Evolutionary conservation across 2,797 vertebrate genomes (phyloP).

Genomic region (Lithobates pipiens): DNA sequence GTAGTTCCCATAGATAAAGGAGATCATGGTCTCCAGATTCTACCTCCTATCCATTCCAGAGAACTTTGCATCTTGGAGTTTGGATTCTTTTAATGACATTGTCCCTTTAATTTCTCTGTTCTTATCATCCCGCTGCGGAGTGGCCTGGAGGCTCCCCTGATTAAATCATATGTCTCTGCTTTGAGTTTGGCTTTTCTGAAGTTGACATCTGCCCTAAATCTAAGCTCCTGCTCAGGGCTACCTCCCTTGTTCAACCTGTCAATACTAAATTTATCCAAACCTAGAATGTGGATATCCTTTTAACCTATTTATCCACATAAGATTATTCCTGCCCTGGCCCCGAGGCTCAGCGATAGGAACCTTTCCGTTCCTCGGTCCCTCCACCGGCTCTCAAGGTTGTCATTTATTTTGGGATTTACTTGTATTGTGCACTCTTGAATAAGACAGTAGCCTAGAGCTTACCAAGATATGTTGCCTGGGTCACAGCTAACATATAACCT

Average conservation of each 20-base stretch:
- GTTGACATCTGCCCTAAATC: slow-evolving; percentile 75
- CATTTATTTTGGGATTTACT: slow-evolving; percentile 65
- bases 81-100: slow-evolving; percentile 66
- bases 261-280: slow-evolving; percentile 69
- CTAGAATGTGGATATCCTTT: slow-evolving; percentile 68
- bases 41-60: slow-evolving; percentile 38
- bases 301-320: slow-evolving; percentile 71
- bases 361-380: slow-evolving; percentile 58
- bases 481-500: slow-evolving; percentile 21
- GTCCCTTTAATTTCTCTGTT: slow-evolving; percentile 68
- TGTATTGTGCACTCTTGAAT: slow-evolving; percentile 61
- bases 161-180: slow-evolving; percentile 71
- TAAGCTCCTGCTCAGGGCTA: slow-evolving; percentile 75
- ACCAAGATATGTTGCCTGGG: slow-evolving; percentile 53
- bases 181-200: slow-evolving; percentile 64
- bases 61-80: slow-evolving; percentile 46
- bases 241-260: slow-evolving; percentile 69
- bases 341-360: slow-evolving; percentile 63
- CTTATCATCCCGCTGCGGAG: slow-evolving; percentile 69
- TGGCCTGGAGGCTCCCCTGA: slow-evolving; percentile 70
- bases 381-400: slow-evolving; percentile 68
- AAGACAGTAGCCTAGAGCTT: slow-evolving; percentile 59
- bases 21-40: not conserved
- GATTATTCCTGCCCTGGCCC: slow-evolving; percentile 70
- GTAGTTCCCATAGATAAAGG: not conserved